These are phyloP conservation scores for Scaeva pyrastri DNA, from an alignment of 2,888 invertebrate species.

Conservation along the genomic window DNA sequence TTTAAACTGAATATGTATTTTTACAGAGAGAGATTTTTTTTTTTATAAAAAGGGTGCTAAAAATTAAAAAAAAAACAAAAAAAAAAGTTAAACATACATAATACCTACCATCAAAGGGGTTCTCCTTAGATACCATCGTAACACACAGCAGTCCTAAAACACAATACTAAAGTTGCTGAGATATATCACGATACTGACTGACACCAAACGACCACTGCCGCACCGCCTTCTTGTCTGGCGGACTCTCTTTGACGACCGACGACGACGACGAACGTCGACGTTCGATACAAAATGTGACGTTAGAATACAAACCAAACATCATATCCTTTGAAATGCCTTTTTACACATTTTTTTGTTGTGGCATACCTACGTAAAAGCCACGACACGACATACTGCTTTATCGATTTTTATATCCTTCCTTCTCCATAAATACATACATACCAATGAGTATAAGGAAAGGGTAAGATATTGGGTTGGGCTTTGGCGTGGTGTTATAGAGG, in stretches of 20 bases:
- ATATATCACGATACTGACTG: slow-evolving; percentile 5
- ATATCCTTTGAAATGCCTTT: slow-evolving; percentile 36
- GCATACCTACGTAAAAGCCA: slow-evolving; percentile 64
- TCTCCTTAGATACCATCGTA: slow-evolving; percentile 30
- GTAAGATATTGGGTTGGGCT: not conserved
- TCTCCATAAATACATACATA: not conserved
- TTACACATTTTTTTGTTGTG: slow-evolving; percentile 48
- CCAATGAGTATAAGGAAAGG: not conserved
- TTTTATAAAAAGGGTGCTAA: not conserved
- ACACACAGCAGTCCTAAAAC: slow-evolving; percentile 2
- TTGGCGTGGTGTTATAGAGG: not conserved
- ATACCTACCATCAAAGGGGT: not conserved
- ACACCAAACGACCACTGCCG: slow-evolving; percentile 9
- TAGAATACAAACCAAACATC: slow-evolving; percentile 44
- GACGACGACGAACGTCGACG: not conserved
- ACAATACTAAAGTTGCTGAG: slow-evolving; percentile 8
- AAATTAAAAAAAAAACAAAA: slow-evolving; percentile 1
- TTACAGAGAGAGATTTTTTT: too few relatives aligned
- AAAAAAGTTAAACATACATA: too few relatives aligned
- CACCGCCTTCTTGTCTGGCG: slow-evolving; percentile 60
- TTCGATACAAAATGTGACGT: slow-evolving; percentile 48
- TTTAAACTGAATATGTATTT: too few relatives aligned
- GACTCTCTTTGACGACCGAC: slow-evolving; percentile 35
- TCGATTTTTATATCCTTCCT: slow-evolving; percentile 59
- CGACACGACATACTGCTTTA: slow-evolving; percentile 56